Percentiles rank a stretch among this genome's conserved stretches.
Conservation (phyloP, 2,888 invertebrate genomes). For the Xanthorhoe spadicearia region DNA sequence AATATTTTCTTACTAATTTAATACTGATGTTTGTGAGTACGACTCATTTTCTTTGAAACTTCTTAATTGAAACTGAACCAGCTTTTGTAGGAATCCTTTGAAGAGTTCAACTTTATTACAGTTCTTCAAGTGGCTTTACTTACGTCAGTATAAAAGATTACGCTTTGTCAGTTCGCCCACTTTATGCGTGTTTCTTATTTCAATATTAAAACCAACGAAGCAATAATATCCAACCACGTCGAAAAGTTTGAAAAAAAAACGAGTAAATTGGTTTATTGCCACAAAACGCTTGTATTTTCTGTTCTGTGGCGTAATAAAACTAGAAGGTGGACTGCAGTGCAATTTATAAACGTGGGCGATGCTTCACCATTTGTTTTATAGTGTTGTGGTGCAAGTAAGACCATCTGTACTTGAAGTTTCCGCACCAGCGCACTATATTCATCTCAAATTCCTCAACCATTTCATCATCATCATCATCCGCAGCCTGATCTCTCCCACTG, state of each 20-base stretch:
- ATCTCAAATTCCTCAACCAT: no score
- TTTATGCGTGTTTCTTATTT: conserved; percentile 15
- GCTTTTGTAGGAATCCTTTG: not conserved
- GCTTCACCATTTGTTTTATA: conserved; percentile 22
- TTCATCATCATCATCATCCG: no score
- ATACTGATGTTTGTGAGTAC: conserved; percentile 5
- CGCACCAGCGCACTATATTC: not conserved
- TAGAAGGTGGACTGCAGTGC: conserved; percentile 27
- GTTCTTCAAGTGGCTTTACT: not conserved
- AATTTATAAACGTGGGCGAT: conserved; percentile 35
- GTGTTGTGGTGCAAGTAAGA: not conserved
- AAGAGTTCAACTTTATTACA: not conserved
- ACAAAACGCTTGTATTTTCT: conserved; percentile 45
- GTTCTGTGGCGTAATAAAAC: conserved; percentile 49
- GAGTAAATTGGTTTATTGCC: conserved; percentile 47
- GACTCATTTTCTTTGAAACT: conserved; percentile 7
- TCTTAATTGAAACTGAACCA: not conserved
- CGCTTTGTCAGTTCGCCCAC: not conserved
- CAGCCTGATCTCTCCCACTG: no score
- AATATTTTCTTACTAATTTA: conserved; percentile 34
- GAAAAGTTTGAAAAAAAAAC: conserved; percentile 33
- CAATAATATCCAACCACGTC: conserved; percentile 29
- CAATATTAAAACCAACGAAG: conserved; percentile 28
- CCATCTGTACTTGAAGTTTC: not conserved
- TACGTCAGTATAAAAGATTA: not conserved